These are phyloP conservation scores for Rissa tridactyla DNA, from an alignment of 2,113 vertebrate genomes.

Conservation along the genomic window DNA sequence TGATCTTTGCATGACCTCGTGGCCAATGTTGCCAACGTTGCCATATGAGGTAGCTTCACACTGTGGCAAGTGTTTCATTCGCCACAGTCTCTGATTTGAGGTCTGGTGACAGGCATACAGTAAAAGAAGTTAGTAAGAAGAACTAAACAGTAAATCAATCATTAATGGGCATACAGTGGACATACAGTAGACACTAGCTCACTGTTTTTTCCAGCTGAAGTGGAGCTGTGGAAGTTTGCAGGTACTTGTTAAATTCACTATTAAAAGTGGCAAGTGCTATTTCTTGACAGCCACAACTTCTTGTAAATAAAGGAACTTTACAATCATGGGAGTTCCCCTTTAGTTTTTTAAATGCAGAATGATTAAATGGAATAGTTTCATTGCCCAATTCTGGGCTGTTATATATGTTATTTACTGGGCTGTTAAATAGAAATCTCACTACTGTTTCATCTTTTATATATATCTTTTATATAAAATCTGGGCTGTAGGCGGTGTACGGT, in stretches of 20 bases:
- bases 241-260: neutral
- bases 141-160: rapidly evolving
- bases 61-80: neutral
- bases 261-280: neutral
- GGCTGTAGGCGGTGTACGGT: rapidly evolving
- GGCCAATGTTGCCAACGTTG: neutral
- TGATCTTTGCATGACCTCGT: neutral
- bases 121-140: neutral
- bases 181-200: neutral
- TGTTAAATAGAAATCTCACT: neutral
- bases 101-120: neutral
- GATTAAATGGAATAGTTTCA: neutral
- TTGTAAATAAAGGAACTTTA: neutral
- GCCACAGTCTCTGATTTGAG: neutral
- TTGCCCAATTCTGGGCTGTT: neutral
- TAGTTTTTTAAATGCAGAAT: neutral
- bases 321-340: neutral
- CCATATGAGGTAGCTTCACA: neutral
- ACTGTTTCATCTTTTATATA: neutral
- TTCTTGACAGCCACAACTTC: neutral
- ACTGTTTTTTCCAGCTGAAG: neutral
- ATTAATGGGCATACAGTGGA: no score
- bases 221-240: neutral
- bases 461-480: neutral
- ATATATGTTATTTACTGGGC: neutral